Evolutionary conservation across 2,113 vertebrate species (phyloP), one percentile per base, ranked within the genome.

Genomic region (Apteryx mantelli): DNA sequence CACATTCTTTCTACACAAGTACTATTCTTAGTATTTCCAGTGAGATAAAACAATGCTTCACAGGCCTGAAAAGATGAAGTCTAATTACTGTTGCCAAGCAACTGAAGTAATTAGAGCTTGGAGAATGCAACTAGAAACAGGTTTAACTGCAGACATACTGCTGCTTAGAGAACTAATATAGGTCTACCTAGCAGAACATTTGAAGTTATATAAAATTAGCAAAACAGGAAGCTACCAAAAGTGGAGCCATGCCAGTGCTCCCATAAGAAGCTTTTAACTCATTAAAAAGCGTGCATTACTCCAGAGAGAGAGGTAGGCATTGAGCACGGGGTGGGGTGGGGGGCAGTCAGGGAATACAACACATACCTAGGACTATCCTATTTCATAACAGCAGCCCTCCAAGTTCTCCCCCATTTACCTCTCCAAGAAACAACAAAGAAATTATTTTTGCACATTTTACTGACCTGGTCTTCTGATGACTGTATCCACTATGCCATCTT

Each of bases 401-500:
- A 38, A 74, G 40, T 34, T 60, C 18, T 60, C 30, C 30, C 30
- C 17, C 56, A 32, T 58, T 32, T 15, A 32, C 30, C 30, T 58
- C 55, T 56, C 55, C 55, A 60, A 60, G 56, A 34, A 60, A 12
- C 25, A 85, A 71, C 10, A 93, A 69, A 70, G 22, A 58, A 93
- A 95, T 46, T 13, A 15, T 82, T 32, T 78, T 10, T 18, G 46
- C 10, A 24, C 36, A 55, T 14, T 80, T 56, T 34, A 60, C 8
- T 3, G 2, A 42, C 13, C 40, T 22, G 17, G 30, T 73, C 15
- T 52, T 42, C 65, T 53, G 30, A 34, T 30, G 24, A 9, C 60
- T 74, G 69, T 6, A 82, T 63, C 69, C 76, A 63, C 55, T 93
- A 17, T 92, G 95, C 97, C 97, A 97, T 73, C 97, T 95, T 84